These are phyloP conservation scores for Tiliqua scincoides DNA, from an alignment of 2,113 vertebrate species.

Conservation along the genomic window DNA sequence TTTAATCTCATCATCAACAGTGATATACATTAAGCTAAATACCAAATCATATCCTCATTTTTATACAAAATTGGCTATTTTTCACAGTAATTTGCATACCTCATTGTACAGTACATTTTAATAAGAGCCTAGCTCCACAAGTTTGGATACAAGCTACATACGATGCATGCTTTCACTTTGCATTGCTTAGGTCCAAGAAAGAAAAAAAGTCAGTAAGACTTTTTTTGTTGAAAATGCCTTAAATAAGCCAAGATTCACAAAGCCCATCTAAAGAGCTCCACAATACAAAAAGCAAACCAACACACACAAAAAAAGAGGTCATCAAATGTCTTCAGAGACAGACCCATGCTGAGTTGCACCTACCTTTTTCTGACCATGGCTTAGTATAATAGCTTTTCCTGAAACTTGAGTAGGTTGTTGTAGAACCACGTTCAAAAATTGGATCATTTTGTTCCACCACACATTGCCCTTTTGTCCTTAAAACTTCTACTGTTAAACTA, in stretches of 20 bases:
- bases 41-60: neutral
- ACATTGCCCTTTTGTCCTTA: constrained; percentile 88
- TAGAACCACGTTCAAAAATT: constrained; percentile 96
- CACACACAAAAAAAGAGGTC: neutral
- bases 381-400: constrained; percentile 89
- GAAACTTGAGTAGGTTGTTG: constrained; percentile 97
- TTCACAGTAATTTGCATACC: neutral
- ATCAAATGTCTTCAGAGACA: neutral
- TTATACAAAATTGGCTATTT: neutral
- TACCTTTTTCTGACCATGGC: constrained; percentile 94
- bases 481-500: constrained; percentile 96
- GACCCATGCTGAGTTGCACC: constrained; percentile 21
- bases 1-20: neutral
- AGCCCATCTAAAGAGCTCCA: neutral
- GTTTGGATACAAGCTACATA: too few relatives aligned
- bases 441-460: constrained; percentile 90
- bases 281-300: rapidly evolving
- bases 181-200: neutral
- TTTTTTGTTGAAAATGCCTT: neutral
- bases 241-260: neutral
- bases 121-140: neutral
- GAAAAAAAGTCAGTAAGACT: too few relatives aligned
- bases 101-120: neutral
- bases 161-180: neutral
- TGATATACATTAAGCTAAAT: neutral